Percentiles rank a stretch among this genome's conserved stretches.
These are phyloP conservation scores for Lipotes vexillifer DNA, from an alignment of 2,113 vertebrate species.

Conservation along the genomic window DNA sequence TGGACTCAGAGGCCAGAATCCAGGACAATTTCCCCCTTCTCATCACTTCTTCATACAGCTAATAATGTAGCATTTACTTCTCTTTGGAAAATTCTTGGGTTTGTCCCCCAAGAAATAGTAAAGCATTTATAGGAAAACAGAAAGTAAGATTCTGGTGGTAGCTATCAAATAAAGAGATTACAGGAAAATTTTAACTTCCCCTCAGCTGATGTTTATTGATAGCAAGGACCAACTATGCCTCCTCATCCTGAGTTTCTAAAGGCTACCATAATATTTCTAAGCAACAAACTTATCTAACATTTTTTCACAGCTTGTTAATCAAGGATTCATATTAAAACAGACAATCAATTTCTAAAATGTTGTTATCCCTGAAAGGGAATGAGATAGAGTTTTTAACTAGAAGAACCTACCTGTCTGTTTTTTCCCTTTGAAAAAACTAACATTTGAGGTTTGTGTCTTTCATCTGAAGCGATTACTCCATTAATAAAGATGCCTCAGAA, in stretches of 20 bases:
- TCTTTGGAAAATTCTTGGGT: not conserved
- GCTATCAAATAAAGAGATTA: not conserved
- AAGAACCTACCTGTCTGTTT: constrained; percentile 60
- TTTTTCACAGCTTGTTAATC: constrained; percentile 58
- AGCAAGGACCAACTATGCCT: not conserved
- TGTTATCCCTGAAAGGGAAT: constrained; percentile 65
- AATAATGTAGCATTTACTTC: constrained; percentile 68
- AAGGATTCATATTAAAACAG: constrained; percentile 69
- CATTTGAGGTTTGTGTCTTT: constrained; percentile 19
- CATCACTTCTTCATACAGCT: constrained; percentile 62
- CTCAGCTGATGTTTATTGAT: not conserved
- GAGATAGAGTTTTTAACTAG: constrained; percentile 66
- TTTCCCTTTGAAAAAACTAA: constrained; percentile 58
- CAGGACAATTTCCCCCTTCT: constrained; percentile 46
- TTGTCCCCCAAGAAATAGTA: not conserved
- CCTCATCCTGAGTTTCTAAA: not conserved
- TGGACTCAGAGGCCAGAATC: constrained; percentile 71
- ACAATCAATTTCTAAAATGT: constrained; percentile 81
- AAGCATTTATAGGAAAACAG: constrained; percentile 27
- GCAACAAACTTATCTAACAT: not conserved
- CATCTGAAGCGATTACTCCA: constrained; percentile 48
- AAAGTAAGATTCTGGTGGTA: constrained; percentile 24
- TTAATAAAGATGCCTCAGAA: constrained; percentile 26
- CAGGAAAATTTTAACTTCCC: not conserved
- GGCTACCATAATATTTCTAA: not conserved